A percentile compares a stretch with the other conserved stretches of the same genome.
Conservation (phyloP, 1,140 invertebrate genomes). For the Gryllus bimaculatus region DNA sequence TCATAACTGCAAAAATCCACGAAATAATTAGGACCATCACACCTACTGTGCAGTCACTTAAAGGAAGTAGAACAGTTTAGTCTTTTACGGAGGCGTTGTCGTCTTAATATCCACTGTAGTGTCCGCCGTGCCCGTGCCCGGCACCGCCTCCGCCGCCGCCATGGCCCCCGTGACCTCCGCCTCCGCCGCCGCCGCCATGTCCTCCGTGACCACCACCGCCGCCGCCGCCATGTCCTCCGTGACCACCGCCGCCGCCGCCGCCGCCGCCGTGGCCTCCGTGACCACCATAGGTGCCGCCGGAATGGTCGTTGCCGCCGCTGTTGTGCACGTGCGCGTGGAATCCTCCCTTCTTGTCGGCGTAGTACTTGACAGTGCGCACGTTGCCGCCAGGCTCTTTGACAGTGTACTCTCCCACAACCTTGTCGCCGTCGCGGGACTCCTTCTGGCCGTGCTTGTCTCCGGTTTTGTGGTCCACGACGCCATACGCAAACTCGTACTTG, state of each 20-base stretch:
- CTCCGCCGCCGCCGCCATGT: neutral
- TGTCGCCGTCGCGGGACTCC: conserved; percentile 18
- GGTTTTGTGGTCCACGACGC: conserved; percentile 24
- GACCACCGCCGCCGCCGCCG: neutral
- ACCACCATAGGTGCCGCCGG: conserved; percentile 8
- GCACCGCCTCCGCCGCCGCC: neutral
- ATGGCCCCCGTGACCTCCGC: neutral
- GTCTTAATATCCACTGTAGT: neutral
- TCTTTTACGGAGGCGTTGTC: neutral
- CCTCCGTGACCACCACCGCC: conserved; percentile 7
- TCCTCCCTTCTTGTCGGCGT: conserved; percentile 30
- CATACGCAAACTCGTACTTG: conserved; percentile 25
- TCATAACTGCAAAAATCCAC: too few relatives aligned
- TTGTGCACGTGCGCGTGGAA: conserved; percentile 14
- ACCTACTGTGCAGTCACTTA: too few relatives aligned
- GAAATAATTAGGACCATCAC: too few relatives aligned
- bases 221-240: neutral
- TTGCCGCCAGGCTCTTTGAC: conserved; percentile 42
- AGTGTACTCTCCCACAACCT: conserved; percentile 27
- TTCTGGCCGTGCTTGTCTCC: conserved; percentile 25
- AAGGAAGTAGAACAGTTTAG: too few relatives aligned
- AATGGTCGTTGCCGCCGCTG: conserved; percentile 13
- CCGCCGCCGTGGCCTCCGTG: neutral
- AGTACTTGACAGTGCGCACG: conserved; percentile 34
- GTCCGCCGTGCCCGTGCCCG: neutral